Base-by-base conservation (phyloP, 2,888 invertebrate genomes). In the Tiphia femorata region DNA sequence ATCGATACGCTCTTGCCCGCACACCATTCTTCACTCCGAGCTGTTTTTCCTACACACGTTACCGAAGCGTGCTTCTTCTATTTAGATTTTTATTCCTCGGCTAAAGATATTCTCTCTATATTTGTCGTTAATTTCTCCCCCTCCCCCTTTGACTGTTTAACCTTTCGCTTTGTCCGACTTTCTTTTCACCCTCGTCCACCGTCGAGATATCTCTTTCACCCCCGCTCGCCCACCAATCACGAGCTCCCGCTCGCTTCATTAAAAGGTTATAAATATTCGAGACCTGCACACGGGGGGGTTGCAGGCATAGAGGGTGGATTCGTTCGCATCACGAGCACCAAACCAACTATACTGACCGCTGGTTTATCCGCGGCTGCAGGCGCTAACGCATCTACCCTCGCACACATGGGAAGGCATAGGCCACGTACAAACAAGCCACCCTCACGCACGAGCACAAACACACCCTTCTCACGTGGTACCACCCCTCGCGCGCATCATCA, bases 311-410 rank as follows among this genome's bases (percentile, higher is more conserved):
- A n/a, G 33, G 2, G 33, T 14, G 6, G 8, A 1, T 5, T n/a
- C 12, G 33, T 14, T 33, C 33, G 12, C 14, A 14, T 33, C n/a
- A n/a, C n/a, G n/a, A n/a, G n/a, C n/a, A n/a, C n/a, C n/a, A n/a
- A n/a, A n/a, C n/a, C n/a, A n/a, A 51, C 51, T 47, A 20, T 37
- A 50, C 54, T 54, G 55, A 12, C 51, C 41, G 43, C 52, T 25
- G 55, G 53, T 55, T 55, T 44, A 37, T 25, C 43, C 55, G 43
- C 37, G 35, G 37, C 42, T 59, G 62, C 57, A 51, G 41, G 49
- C 53, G 57, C 46, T 62, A 44, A 53, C 50, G 49, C 53, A 29
- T 20, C 35, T 14, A 29, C 17, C 42, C 12, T n/a, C 12, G n/a
- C 6, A 33, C 12, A 33, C 14, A 33, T 12, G 14, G 4, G 7